Evolutionary conservation across 2,797 vertebrate species (phyloP).

Genomic region (Decapterus maruadsi): DNA sequence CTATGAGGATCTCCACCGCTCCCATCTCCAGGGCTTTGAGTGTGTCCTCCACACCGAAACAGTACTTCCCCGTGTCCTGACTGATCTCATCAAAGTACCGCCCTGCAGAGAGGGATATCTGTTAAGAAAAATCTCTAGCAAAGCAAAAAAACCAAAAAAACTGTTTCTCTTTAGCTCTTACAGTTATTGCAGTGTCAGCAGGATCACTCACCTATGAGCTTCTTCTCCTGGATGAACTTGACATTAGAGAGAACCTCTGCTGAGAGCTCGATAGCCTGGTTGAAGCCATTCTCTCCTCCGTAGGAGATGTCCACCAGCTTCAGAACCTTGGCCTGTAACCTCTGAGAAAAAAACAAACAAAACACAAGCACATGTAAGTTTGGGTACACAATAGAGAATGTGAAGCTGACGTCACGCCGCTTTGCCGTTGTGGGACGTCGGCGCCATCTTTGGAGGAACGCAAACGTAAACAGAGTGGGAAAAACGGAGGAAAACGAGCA

Average conservation of each 20-base stretch:
- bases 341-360: conserved; percentile 67
- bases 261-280: conserved; percentile 98
- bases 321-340: conserved; percentile 98
- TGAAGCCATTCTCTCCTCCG: conserved; percentile 99
- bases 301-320: conserved; percentile 99
- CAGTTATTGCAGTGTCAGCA: background rate
- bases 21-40: conserved; percentile 99
- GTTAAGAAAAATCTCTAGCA: conserved; percentile 5
- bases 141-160: background rate
- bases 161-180: background rate
- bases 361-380: conserved; percentile 25
- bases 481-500: no score
- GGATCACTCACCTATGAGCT: conserved; percentile 91
- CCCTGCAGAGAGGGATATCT: conserved; percentile 79
- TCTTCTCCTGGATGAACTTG: conserved; percentile 99
- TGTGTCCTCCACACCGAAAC: conserved; percentile 99
- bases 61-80: conserved; percentile 99
- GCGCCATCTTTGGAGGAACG: no score
- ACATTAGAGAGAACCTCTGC: conserved; percentile 99
- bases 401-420: no score
- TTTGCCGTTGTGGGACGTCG: no score
- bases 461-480: no score
- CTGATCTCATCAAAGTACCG: conserved; percentile 99
- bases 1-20: conserved; percentile 99
- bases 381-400: background rate